Base-by-base conservation (phyloP, 2,113 vertebrate genomes). In the Puntigrus tetrazona region DNA sequence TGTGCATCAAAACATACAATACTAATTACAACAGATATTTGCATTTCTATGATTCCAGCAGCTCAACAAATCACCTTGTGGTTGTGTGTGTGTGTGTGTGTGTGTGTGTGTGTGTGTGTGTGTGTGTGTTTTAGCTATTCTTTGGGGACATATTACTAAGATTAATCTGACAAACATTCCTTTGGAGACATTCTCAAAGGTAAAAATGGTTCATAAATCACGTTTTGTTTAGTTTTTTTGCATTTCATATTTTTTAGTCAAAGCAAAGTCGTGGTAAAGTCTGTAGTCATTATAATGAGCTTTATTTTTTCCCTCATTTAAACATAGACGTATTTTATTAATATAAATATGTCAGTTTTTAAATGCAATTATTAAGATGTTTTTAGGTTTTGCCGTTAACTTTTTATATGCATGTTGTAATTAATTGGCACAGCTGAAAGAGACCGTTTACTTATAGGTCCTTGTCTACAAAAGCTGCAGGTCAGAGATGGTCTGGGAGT, bases 361-460 rank as follows among this genome's bases (percentile, higher is more conserved):
- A n/a, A n/a, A n/a, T n/a, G n/a, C n/a, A n/a, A n/a, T n/a, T n/a
- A n/a, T n/a, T n/a, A n/a, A n/a, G n/a, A n/a, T n/a, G n/a, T n/a
- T n/a, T n/a, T n/a, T n/a, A n/a, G n/a, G n/a, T n/a, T n/a, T 89
- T 84, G 90, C 87, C 91, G 91, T 93, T 93, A 94, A 94, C 93
- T 92, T 93, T 94, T 94, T 91, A 31, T 36, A 34, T 93, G 91
- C 92, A 94, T 94, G 91, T 92, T 91, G 91, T 91, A 93, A 93
- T 94, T 94, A 93, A 89, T 89, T 88, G 86, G 90, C 92, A 91
- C 93, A 94, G 93, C 92, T 93, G 92, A 91, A 92, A 91, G 91
- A 91, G 90, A 84, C 91, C 90, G 91, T 93, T 92, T 93, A 92
- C 92, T 92, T 93, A 91, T 89, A 22, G 18, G 8, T 22, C 18